phyloP scores from a whole-genome alignment of 2,888 invertebrate species.

The Agrochola macilenta region DNA sequence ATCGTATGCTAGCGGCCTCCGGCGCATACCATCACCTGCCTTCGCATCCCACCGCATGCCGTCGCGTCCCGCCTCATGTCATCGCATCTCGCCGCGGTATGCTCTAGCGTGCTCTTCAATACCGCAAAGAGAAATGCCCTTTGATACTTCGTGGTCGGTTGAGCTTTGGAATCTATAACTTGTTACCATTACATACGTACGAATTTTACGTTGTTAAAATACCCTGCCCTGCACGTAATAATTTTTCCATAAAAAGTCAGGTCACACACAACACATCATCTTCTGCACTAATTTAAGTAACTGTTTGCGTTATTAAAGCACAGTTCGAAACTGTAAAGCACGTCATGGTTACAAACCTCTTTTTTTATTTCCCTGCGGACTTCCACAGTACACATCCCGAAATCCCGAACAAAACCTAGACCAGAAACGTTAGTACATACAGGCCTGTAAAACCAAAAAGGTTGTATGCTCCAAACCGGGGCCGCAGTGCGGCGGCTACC shows the following conservation, averaged over 20 bases:
- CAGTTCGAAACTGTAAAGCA: conserved; percentile 5
- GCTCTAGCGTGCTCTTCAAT: too few species aligned
- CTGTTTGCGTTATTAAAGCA: background rate
- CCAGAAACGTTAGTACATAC: conserved; percentile 19
- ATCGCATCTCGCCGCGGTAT: too few species aligned
- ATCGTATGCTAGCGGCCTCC: background rate
- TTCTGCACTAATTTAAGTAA: background rate
- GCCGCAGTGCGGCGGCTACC: conserved; percentile 46
- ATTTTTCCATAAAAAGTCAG: background rate
- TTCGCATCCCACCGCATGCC: too few species aligned
- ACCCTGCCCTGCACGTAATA: background rate
- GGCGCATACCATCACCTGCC: background rate
- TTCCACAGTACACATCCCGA: background rate
- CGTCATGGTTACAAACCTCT: conserved; percentile 9
- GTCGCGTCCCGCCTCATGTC: too few species aligned
- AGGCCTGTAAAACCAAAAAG: conserved; percentile 40
- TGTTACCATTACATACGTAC: too few species aligned
- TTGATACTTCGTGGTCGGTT: too few species aligned
- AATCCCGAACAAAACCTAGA: conserved; percentile 21
- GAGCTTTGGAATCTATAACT: too few species aligned
- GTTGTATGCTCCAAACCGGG: conserved; percentile 9
- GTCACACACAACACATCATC: background rate
- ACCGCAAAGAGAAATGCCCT: too few species aligned
- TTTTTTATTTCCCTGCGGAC: conserved; percentile 7
- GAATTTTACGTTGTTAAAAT: background rate